Percentiles rank a stretch among this genome's conserved stretches.
Conservation (phyloP, 2,113 vertebrate genomes). For the Rhagologus leucostigma region DNA sequence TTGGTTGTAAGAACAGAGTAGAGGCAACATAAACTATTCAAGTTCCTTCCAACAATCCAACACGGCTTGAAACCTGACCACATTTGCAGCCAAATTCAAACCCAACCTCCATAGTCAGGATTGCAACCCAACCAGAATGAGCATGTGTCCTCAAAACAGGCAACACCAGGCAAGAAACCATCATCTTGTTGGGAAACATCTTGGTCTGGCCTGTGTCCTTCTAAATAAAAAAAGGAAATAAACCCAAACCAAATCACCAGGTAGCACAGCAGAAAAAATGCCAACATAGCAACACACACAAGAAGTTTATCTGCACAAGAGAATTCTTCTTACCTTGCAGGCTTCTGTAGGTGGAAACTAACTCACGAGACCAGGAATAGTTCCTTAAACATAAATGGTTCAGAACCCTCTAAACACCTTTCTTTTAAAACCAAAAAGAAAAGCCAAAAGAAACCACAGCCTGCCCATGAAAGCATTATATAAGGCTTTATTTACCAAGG, state of each 20-base stretch:
- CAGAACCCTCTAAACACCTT: neutral
- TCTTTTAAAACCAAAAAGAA: neutral
- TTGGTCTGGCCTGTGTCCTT: rapidly evolving
- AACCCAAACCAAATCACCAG: neutral
- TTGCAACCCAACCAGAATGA: neutral
- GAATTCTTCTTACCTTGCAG: neutral
- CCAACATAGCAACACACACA: rapidly evolving
- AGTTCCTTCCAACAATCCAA: neutral
- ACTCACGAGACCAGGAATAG: rapidly evolving
- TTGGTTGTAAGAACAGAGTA: neutral
- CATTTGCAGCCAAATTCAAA: neutral
- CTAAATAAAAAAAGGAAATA: neutral
- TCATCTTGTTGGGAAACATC: neutral
- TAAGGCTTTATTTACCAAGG: rapidly evolving
- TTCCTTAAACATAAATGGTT: rapidly evolving
- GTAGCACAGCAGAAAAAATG: neutral
- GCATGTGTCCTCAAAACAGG: neutral
- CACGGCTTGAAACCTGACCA: neutral
- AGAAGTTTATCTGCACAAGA: neutral
- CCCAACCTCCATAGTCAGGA: neutral
- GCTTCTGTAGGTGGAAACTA: neutral
- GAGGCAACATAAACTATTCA: neutral
- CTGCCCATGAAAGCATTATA: rapidly evolving
- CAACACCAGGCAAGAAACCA: neutral
- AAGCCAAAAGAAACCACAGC: neutral